Evolutionary conservation across 2,113 vertebrate species (phyloP).

Genomic region (Anser brachyrhynchus): DNA sequence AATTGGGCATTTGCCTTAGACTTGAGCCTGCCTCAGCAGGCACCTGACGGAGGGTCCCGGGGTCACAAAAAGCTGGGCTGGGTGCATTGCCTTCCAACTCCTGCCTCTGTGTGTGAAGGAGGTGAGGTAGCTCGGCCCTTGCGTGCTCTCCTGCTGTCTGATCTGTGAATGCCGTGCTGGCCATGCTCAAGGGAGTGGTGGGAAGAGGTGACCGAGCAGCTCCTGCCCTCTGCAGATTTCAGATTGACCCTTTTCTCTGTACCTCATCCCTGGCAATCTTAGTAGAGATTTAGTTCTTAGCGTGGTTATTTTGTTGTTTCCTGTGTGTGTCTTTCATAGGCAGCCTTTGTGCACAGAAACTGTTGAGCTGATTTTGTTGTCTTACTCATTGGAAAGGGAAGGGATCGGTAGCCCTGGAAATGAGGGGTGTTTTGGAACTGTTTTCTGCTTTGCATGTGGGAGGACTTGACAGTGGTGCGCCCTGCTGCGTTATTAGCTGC

Average conservation of each 20-base stretch:
- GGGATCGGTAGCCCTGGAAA: not conserved
- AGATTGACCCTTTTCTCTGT: not conserved
- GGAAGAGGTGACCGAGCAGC: not conserved
- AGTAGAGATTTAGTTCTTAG: not conserved
- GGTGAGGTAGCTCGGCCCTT: not conserved
- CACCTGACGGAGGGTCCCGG: rapidly evolving
- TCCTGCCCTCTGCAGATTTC: not conserved
- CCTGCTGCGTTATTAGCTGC: not conserved
- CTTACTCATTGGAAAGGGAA: not conserved
- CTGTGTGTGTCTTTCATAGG: not conserved
- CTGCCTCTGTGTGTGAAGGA: not conserved
- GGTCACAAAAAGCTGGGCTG: not conserved
- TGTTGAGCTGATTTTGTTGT: not conserved
- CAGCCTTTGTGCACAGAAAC: not conserved
- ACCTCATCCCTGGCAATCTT: not conserved
- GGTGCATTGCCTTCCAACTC: not conserved
- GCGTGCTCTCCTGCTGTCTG: not conserved
- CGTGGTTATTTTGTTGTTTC: not conserved
- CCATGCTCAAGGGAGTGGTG: rapidly evolving
- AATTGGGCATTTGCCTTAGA: rapidly evolving
- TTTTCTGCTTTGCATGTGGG: not conserved
- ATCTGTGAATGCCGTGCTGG: not conserved
- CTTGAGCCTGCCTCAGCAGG: not conserved
- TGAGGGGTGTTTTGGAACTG: not conserved
- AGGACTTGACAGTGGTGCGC: not conserved